Percentiles rank a stretch among this genome's conserved stretches.
Conservation (phyloP, 2,797 vertebrate species). For the Alauda arvensis region DNA sequence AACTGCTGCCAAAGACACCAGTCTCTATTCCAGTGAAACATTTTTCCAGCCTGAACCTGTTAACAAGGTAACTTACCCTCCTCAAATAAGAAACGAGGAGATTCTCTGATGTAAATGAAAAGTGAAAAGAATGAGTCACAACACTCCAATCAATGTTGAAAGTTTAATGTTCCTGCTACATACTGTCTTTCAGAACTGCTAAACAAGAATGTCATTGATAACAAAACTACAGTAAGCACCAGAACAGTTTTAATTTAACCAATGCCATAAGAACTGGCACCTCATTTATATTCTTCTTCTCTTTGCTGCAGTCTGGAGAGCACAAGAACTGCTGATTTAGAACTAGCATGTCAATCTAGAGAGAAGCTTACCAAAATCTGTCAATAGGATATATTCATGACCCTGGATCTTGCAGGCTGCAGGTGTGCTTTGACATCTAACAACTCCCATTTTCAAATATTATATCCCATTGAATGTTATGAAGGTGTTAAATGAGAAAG, state of each 20-base stretch:
- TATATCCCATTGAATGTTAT: background rate
- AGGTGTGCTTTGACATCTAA: background rate
- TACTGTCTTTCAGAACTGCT: conserved; percentile 31
- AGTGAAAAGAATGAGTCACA: conserved; percentile 29
- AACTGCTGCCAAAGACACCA: background rate
- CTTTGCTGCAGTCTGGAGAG: background rate
- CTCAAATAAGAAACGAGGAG: background rate
- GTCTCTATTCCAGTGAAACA: background rate
- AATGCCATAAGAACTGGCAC: background rate
- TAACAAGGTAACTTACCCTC: background rate
- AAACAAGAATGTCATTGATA: background rate
- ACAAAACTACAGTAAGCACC: conserved; percentile 28
- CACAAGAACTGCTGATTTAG: background rate
- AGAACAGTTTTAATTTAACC: conserved; percentile 3
- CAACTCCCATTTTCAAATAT: background rate
- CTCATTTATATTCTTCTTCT: background rate
- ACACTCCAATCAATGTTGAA: conserved; percentile 6
- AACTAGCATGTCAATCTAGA: background rate
- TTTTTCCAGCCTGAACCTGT: background rate
- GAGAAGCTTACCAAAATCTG: background rate
- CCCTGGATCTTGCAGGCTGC: conserved; percentile 43
- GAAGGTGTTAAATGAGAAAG: background rate
- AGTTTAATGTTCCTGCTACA: conserved; percentile 53
- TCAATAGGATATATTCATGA: background rate
- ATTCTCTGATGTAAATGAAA: background rate